These are phyloP conservation scores for Diachasmimorpha longicaudata DNA, from an alignment of 1,140 invertebrate genomes.

Conservation along the genomic window DNA sequence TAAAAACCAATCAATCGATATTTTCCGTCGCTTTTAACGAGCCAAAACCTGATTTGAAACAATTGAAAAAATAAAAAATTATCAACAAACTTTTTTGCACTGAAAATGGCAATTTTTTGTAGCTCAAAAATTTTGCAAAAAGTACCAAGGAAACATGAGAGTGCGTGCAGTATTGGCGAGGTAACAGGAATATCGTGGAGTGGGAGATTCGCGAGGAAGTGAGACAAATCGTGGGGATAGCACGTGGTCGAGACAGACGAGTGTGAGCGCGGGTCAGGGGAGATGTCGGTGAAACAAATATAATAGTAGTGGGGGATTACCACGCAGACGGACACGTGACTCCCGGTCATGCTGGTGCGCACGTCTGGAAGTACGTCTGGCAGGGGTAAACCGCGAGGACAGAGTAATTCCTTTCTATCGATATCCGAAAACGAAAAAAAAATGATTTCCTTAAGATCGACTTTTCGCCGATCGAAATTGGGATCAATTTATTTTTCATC, in stretches of 20 bases:
- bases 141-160: slow-evolving; percentile 8
- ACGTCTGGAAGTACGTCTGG: not conserved
- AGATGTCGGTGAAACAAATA: not conserved
- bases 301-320: slow-evolving; percentile 27
- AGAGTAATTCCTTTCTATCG: not conserved
- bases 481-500: not conserved
- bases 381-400: not conserved
- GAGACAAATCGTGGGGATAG: slow-evolving; percentile 8
- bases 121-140: not conserved
- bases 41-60: too few relatives aligned
- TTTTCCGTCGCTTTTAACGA: too few relatives aligned
- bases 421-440: not conserved
- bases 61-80: too few relatives aligned
- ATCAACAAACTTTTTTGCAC: too few relatives aligned
- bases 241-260: slow-evolving; percentile 24
- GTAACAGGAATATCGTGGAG: not conserved
- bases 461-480: too few relatives aligned
- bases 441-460: not conserved
- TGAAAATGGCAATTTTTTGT: not conserved
- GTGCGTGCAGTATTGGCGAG: slow-evolving; percentile 7
- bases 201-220: not conserved
- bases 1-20: too few relatives aligned
- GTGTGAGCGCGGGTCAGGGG: not conserved
- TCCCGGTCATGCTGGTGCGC: slow-evolving; percentile 19
- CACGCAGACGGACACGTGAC: slow-evolving; percentile 27